phyloP scores from a whole-genome alignment of 2,113 vertebrate species.

The Corydoras sp. region DNA sequence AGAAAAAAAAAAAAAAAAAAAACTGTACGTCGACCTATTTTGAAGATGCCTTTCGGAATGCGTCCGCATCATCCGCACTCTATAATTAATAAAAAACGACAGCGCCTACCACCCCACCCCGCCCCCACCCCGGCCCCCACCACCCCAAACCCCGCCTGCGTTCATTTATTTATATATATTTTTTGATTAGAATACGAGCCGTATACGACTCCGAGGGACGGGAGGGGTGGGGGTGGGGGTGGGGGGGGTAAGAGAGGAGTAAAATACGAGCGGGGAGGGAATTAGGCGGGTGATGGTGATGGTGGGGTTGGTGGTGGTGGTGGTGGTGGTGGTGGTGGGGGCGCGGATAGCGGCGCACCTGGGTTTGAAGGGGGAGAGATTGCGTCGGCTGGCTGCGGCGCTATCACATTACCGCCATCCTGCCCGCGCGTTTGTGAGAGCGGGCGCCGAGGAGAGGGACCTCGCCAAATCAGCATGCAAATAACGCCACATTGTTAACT shows the following conservation, averaged over 20 bases:
- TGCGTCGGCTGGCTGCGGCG: conserved; percentile 98
- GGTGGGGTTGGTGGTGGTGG: conserved; percentile 53
- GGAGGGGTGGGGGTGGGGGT: conserved; percentile 59
- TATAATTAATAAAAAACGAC: conserved; percentile 83
- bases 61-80: conserved; percentile 76
- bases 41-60: conserved; percentile 82
- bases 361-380: conserved; percentile 89
- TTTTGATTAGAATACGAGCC: conserved; percentile 97
- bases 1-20: conserved; percentile 49
- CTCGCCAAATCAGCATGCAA: conserved; percentile 98
- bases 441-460: conserved; percentile 68
- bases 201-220: conserved; percentile 90
- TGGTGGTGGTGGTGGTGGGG: conserved; percentile 79
- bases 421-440: conserved; percentile 72
- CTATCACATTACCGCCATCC: conserved; percentile 91
- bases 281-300: conserved; percentile 78
- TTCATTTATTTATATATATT: conserved; percentile 72
- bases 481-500: conserved; percentile 99
- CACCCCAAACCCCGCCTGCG: no score
- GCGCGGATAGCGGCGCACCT: conserved; percentile 97
- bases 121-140: conserved; percentile 15
- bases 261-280: conserved; percentile 69
- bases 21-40: conserved; percentile 78
- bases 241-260: conserved; percentile 65
- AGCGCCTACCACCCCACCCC: conserved; percentile 73